Evolutionary conservation across 2,888 invertebrate genomes (phyloP).

Genomic region (Palloptera scutellata): DNA sequence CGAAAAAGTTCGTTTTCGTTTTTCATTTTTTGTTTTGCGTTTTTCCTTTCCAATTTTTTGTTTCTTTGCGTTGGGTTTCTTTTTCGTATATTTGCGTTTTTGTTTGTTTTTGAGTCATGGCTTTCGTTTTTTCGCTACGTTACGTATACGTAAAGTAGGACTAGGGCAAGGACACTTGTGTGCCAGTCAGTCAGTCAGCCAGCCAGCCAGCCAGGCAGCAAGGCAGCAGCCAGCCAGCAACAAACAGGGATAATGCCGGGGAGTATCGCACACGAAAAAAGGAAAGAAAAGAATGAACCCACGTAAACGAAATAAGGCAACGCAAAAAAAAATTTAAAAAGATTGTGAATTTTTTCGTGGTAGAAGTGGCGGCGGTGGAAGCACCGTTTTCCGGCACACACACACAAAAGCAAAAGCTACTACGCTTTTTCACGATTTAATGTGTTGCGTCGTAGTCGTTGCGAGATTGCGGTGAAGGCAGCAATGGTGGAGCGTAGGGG

Average conservation of each 20-base stretch:
- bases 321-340: too few relatives aligned
- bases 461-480: too few relatives aligned
- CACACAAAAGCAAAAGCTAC: too few relatives aligned
- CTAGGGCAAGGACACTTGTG: slow-evolving; percentile 58
- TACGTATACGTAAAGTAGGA: slow-evolving; percentile 43
- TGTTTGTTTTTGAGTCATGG: neutral
- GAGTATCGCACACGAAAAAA: slow-evolving; percentile 21
- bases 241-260: neutral
- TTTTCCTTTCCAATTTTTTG: slow-evolving; percentile 1
- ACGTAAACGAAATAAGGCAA: slow-evolving; percentile 15
- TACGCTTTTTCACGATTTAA: too few relatives aligned
- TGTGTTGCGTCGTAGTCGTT: too few relatives aligned
- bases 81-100: neutral
- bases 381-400: too few relatives aligned
- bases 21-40: slow-evolving; percentile 24
- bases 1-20: slow-evolving; percentile 8
- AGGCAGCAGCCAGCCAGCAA: neutral
- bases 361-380: too few relatives aligned
- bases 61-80: slow-evolving; percentile 4
- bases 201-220: slow-evolving; percentile 21
- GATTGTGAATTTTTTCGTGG: too few relatives aligned
- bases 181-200: neutral
- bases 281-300: slow-evolving; percentile 10
- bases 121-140: slow-evolving; percentile 8
- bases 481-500: too few relatives aligned